These are phyloP conservation scores for Plotosus lineatus DNA, from an alignment of 2,113 vertebrate species.

Conservation along the genomic window DNA sequence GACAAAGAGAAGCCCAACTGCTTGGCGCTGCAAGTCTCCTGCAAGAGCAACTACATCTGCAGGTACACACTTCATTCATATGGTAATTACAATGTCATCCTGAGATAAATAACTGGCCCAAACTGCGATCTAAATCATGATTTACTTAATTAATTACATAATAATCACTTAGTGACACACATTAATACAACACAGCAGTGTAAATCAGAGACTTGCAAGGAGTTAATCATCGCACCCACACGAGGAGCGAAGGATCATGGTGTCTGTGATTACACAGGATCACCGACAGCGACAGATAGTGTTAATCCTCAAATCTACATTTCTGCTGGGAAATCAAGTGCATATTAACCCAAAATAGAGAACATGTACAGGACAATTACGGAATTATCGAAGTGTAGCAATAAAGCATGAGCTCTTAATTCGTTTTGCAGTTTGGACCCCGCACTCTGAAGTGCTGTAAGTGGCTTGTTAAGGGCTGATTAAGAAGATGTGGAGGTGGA, in stretches of 20 bases:
- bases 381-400: slow-evolving; percentile 48
- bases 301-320: not conserved
- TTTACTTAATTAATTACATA: too few relatives aligned
- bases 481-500: slow-evolving; percentile 30
- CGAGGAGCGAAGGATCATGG: not conserved
- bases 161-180: too few relatives aligned
- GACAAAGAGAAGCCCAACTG: slow-evolving; percentile 96
- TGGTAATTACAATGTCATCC: not conserved
- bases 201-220: slow-evolving; percentile 29
- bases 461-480: slow-evolving; percentile 48
- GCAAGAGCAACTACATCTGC: slow-evolving; percentile 99
- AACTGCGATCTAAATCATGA: too few relatives aligned
- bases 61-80: slow-evolving; percentile 71
- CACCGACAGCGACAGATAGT: slow-evolving; percentile 27
- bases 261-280: slow-evolving; percentile 7
- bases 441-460: slow-evolving; percentile 19
- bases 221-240: slow-evolving; percentile 28
- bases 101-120: too few relatives aligned
- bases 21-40: slow-evolving; percentile 86
- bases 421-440: slow-evolving; percentile 29
- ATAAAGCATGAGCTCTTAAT: slow-evolving; percentile 44
- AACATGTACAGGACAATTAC: slow-evolving; percentile 23
- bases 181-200: slow-evolving; percentile 14
- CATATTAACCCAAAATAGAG: slow-evolving; percentile 30
- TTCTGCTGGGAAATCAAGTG: slow-evolving; percentile 53